These are phyloP conservation scores for Falco columbarius DNA, from an alignment of 2,797 vertebrate genomes.

Conservation along the genomic window DNA sequence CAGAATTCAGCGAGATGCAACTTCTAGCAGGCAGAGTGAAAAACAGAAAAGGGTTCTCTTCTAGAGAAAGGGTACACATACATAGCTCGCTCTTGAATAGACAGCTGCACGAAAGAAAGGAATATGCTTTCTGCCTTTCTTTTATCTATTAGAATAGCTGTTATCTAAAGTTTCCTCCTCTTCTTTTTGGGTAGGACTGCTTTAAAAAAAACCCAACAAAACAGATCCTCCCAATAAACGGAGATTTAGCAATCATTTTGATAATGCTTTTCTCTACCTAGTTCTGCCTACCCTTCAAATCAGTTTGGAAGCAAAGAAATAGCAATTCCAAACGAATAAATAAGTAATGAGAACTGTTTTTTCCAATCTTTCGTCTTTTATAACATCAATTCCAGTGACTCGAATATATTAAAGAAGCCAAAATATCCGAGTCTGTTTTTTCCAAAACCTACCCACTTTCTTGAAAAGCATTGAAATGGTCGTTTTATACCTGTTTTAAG, in stretches of 20 bases:
- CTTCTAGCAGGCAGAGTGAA: neutral
- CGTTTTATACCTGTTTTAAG: neutral
- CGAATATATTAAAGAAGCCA: neutral
- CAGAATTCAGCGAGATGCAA: constrained; percentile 22
- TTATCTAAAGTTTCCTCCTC: constrained; percentile 46
- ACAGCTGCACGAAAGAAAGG: neutral
- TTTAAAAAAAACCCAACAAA: neutral
- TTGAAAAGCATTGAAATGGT: neutral
- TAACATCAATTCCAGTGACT: constrained; percentile 12
- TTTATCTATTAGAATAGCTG: neutral
- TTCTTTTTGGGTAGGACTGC: neutral
- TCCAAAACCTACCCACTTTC: neutral
- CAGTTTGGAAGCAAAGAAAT: constrained; percentile 32
- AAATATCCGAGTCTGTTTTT: neutral
- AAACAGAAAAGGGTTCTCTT: neutral
- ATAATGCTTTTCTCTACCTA: neutral
- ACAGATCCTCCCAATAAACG: neutral
- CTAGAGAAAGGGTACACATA: neutral
- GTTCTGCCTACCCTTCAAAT: constrained; percentile 12
- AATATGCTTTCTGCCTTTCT: neutral
- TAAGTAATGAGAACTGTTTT: constrained; percentile 49
- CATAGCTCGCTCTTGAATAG: neutral
- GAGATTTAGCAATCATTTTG: neutral
- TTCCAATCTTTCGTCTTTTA: neutral
- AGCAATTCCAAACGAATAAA: constrained; percentile 34